Evolutionary conservation across 1,140 invertebrate species (phyloP), one percentile per base, ranked within the genome.

Genomic region (Zaprionus vittiger): DNA sequence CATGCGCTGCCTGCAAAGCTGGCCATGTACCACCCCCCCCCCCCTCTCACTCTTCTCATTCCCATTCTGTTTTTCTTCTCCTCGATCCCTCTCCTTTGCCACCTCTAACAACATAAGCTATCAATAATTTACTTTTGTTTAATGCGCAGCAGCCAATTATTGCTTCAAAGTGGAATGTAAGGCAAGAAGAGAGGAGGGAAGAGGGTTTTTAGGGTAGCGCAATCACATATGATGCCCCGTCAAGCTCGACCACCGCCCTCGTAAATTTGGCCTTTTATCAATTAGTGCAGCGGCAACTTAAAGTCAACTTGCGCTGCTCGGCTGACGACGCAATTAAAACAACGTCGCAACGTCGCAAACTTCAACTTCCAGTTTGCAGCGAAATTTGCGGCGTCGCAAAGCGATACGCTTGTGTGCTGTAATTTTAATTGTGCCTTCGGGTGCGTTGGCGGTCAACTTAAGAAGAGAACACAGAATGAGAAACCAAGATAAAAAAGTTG

Each of bases 121-220:
- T 85, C 81, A 90, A 89, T 89, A 89, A 89, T 90, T 90, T 87
- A 90, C 85, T 84, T 81, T 73, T 59, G 68, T 83, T 73, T 89
- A 87, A 89, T 78, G 57, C 71, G 22, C 55, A 49, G 52, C 78
- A 74, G 79, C 84, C 84, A 89, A 89, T 87, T 85, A 81, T 77
- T 67, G 72, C 70, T 20, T 69, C 34, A 17, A 6, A 26, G 49
- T 63, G 52, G 34, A 31, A 20, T 15, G n/a, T 62, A n/a, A 20
- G 41, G 7, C 22, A 38, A 22, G 24, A 41, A 38, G 26, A 12
- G 17, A 34, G 67, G 54, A n/a, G 26, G 5, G 22, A 4, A 14
- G 20, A 11, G 20, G 6, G 1, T 14, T 37, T 14, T 37, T 1
- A 1, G 41, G 41, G n/a, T 17, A 47, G 6, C n/a, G 3, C 41